These are phyloP conservation scores for Eilema sororculum DNA, from an alignment of 2,888 invertebrate genomes.

Conservation along the genomic window DNA sequence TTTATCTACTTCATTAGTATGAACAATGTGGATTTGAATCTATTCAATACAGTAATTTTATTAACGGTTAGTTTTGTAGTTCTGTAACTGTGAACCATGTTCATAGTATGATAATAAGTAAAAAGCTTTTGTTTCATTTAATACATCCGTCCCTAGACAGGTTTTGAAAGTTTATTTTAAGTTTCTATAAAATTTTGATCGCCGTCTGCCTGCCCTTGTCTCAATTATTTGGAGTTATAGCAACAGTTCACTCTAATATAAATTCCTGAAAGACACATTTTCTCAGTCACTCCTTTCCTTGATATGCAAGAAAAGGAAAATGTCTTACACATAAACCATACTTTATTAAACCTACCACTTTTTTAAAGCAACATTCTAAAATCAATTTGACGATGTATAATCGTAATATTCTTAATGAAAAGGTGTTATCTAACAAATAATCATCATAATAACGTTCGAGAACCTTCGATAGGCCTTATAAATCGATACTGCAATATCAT, in stretches of 20 bases:
- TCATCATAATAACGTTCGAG: neutral
- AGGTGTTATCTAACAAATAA: neutral
- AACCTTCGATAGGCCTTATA: neutral
- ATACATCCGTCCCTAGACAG: no score
- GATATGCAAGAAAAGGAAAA: no score
- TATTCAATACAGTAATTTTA: no score
- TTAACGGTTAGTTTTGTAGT: neutral
- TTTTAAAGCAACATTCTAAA: neutral
- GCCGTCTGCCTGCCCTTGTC: neutral
- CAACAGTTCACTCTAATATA: no score
- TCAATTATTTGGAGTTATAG: no score
- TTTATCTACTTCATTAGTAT: constrained; percentile 23
- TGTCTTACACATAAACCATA: no score
- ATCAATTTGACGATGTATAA: neutral
- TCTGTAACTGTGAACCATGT: neutral
- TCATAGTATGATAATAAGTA: neutral
- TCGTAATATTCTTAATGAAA: no score
- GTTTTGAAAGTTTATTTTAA: neutral
- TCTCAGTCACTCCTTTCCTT: no score
- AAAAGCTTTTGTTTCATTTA: neutral
- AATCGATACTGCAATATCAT: constrained; percentile 11
- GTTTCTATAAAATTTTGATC: neutral
- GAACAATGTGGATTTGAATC: constrained; percentile 3
- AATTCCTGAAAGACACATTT: no score
- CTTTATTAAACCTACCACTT: neutral